Percentiles rank a stretch among this genome's conserved stretches.
These are phyloP conservation scores for Callopanchax toddi DNA, from an alignment of 2,113 vertebrate species.

Conservation along the genomic window DNA sequence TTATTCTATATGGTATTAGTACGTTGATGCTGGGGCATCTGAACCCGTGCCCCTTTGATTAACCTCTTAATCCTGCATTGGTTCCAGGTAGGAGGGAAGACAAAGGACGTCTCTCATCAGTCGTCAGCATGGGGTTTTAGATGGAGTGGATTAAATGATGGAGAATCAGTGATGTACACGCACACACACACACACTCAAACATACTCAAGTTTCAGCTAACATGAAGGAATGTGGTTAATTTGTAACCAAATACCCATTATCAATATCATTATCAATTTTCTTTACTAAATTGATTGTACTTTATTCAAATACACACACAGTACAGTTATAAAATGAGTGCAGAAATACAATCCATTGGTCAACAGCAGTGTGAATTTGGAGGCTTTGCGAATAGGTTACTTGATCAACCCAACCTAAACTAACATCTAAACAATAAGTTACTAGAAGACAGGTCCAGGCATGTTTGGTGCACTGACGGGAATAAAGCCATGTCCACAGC, in stretches of 20 bases:
- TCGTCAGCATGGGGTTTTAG: constrained; percentile 32
- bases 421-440: background rate
- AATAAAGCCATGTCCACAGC: too few species aligned
- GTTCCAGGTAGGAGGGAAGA: constrained; percentile 10
- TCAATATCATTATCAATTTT: too few species aligned
- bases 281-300: too few species aligned
- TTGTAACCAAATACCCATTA: too few species aligned
- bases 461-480: background rate
- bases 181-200: background rate
- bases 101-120: constrained; percentile 41
- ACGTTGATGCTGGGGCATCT: background rate
- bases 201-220: accelerated
- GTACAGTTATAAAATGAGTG: background rate
- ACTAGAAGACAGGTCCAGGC: constrained; percentile 26
- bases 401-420: background rate
- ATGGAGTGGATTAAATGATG: too few species aligned
- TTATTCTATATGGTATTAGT: background rate
- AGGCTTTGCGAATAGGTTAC: constrained; percentile 32
- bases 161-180: too few species aligned
- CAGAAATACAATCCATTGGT: background rate
- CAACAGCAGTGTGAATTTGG: background rate
- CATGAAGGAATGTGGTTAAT: background rate
- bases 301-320: background rate
- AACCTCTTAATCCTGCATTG: constrained; percentile 32
- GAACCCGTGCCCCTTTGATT: too few species aligned